phyloP scores from a whole-genome alignment of 2,797 vertebrate genomes.

The Kryptopterus vitreolus region DNA sequence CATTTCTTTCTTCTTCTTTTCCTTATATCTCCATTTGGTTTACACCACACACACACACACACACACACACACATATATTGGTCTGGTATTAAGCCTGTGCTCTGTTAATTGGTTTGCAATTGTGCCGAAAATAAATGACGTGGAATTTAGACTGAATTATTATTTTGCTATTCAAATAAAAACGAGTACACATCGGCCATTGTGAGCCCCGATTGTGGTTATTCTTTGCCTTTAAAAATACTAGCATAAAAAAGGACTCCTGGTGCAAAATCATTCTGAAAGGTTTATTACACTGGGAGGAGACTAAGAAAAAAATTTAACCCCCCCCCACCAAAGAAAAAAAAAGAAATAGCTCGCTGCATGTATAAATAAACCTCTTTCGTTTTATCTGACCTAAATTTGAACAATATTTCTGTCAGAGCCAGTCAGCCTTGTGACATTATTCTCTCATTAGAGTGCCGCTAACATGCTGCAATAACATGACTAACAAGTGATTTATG shows the following conservation, averaged over 20 bases:
- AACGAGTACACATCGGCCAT: background rate
- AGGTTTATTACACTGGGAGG: conserved; percentile 23
- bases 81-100: background rate
- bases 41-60: background rate
- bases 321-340: background rate
- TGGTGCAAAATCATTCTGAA: conserved; percentile 29
- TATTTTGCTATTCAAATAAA: background rate
- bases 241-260: conserved; percentile 4
- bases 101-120: background rate
- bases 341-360: background rate
- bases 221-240: background rate
- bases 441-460: conserved; percentile 24
- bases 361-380: conserved; percentile 30
- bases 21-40: background rate
- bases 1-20: background rate
- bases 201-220: background rate
- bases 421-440: conserved; percentile 20
- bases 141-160: background rate
- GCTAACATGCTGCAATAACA: conserved; percentile 33
- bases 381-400: conserved; percentile 31
- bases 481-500: conserved; percentile 29
- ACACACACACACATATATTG: background rate
- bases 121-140: background rate
- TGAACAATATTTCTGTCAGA: conserved; percentile 31
- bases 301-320: background rate